phyloP scores from a whole-genome alignment of 2,113 vertebrate species.

The Oreocharis arfaki region DNA sequence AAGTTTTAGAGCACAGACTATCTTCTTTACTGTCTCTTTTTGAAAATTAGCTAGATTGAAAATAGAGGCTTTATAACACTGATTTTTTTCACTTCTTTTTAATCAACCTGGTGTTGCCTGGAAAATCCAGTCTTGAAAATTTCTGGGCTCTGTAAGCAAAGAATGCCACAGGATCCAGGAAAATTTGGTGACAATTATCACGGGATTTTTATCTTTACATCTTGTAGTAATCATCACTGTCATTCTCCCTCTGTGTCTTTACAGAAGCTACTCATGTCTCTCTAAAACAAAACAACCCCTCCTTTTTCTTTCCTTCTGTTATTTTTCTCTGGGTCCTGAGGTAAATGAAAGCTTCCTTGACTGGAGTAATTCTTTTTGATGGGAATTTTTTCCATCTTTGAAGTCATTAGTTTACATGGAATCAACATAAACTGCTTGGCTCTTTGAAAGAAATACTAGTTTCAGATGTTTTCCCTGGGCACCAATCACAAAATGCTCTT shows the following conservation, averaged over 20 bases:
- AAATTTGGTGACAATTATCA: neutral
- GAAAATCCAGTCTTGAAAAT: neutral
- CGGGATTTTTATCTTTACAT: neutral
- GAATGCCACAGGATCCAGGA: neutral
- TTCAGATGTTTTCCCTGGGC: conserved; percentile 65
- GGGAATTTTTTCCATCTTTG: conserved; percentile 49
- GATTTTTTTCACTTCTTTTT: neutral
- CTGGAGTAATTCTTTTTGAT: conserved; percentile 36
- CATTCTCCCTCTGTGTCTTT: neutral
- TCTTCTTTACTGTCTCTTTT: neutral
- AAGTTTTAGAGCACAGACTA: neutral
- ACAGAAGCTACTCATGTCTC: neutral
- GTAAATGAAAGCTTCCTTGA: conserved; percentile 57
- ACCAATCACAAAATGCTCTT: conserved; percentile 63
- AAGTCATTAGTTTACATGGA: conserved; percentile 59
- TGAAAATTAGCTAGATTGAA: neutral
- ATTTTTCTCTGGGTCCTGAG: conserved; percentile 25
- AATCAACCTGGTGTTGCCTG: neutral
- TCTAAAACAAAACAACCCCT: neutral
- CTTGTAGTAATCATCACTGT: neutral
- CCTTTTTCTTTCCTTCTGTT: neutral
- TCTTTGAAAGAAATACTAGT: conserved; percentile 62
- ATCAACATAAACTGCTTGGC: conserved; percentile 56
- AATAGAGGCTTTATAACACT: neutral
- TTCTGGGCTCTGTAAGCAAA: neutral